These are phyloP conservation scores for Proales similis DNA, from an alignment of 1,140 invertebrate genomes.

Conservation along the genomic window DNA sequence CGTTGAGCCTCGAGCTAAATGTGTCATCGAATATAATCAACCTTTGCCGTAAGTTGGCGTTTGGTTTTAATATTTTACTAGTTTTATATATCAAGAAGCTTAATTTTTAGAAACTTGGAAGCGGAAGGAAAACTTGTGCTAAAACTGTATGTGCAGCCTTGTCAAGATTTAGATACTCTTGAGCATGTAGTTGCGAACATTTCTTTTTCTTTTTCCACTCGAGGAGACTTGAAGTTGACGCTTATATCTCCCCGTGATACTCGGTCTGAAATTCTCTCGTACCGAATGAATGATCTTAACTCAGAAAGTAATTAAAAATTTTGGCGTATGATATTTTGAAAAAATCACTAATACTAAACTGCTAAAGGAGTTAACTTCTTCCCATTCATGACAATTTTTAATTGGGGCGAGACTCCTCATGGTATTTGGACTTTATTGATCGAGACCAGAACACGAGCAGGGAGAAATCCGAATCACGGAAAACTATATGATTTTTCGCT, in stretches of 20 bases:
- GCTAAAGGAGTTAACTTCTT: conserved; percentile 57
- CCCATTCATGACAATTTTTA: conserved; percentile 80
- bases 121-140: neutral
- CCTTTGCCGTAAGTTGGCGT: neutral
- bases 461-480: neutral
- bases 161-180: conserved; percentile 60
- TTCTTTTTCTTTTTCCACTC: conserved; percentile 61
- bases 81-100: conserved; percentile 1
- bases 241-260: conserved; percentile 59
- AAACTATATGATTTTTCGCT: conserved; percentile 20
- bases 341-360: neutral
- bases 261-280: conserved; percentile 60
- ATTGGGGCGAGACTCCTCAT: conserved; percentile 75
- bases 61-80: neutral
- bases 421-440: conserved; percentile 64
- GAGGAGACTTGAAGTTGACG: conserved; percentile 61
- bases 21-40: conserved; percentile 4
- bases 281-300: conserved; percentile 66
- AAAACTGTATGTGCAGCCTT: neutral
- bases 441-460: neutral
- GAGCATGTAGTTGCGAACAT: conserved; percentile 72
- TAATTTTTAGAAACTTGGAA: neutral
- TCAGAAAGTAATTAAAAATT: conserved; percentile 53
- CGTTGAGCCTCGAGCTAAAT: conserved; percentile 52
- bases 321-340: neutral